Evolutionary conservation across 2,797 vertebrate genomes (phyloP).

Genomic region (Rhabdomys pumilio): DNA sequence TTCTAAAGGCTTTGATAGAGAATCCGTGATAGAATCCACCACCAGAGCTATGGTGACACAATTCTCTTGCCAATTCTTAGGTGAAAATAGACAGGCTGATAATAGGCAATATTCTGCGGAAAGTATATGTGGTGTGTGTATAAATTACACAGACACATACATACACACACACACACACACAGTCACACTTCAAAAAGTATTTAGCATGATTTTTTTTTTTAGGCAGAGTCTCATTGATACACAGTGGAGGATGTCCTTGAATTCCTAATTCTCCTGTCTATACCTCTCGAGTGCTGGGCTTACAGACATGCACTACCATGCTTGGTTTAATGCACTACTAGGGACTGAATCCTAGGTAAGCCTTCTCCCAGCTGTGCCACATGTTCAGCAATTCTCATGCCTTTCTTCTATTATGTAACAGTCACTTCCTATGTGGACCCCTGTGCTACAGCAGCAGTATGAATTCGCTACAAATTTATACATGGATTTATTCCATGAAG

Average conservation of each 20-base stretch:
- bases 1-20: not conserved
- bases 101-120: slow-evolving; percentile 19
- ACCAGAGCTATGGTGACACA: not conserved
- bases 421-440: not conserved
- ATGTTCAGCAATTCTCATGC: not conserved
- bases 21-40: not conserved
- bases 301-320: not conserved
- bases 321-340: not conserved
- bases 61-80: not conserved
- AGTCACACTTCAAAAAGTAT: not conserved
- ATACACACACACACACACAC: not conserved
- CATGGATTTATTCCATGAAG: not conserved
- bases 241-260: not conserved
- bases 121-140: not conserved
- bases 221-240: not conserved
- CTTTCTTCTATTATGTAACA: not conserved
- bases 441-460: not conserved
- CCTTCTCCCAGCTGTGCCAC: not conserved
- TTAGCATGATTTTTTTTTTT: not conserved
- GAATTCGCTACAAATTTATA: slow-evolving; percentile 1
- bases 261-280: not conserved
- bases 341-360: not conserved
- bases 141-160: not conserved
- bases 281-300: not conserved
- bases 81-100: not conserved